Base-by-base conservation (phyloP, 2,113 vertebrate genomes). In the Prochilodus magdalenae region DNA sequence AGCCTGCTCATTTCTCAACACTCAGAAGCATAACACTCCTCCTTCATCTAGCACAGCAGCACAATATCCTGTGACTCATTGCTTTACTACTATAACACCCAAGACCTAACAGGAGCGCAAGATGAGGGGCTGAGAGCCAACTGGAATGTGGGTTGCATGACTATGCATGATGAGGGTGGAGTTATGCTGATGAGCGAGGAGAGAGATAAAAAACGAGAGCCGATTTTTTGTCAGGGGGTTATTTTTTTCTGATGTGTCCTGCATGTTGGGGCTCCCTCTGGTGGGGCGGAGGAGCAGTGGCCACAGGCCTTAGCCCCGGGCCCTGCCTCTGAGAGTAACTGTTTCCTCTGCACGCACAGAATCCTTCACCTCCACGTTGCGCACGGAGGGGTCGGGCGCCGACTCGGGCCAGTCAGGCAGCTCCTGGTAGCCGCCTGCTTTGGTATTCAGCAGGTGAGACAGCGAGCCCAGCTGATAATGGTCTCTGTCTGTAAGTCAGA, bases 321-420 rank as follows among this genome's bases (percentile, higher is more conserved):
- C 81, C 75, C 83, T 90, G 91, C 89, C 89, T 93, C 89, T 92
- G 89, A 78, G 87, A 87, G 90, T 93, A 94, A 95, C 93, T 95
- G 91, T 93, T 92, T 88, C 93, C 93, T 91, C 89, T 93, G 92
- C 93, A 94, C 94, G 94, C 93, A 93, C 93, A 93, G 94, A 92
- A 90, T 94, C 93, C 90, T 94, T 96, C 94, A 99, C 98, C 98
- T 99, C 98, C 94, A 99, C 98, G 0, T 99, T 99, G 93, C 98
- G 97, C 94, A 99, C 98, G 0, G 98, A 98, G 44, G 98, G 97
- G 82, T 99, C 98, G 0, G 98, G 98, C 70, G 97, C 98, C 26
- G 96, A 95, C 0, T 96, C 96, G 0, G 98, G 98, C 98, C 98
- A 99, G 85, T 98, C 96, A 0, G 98, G 98, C 86, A 99, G 91